Evolutionary conservation across 2,797 vertebrate genomes (phyloP), one percentile per base, ranked within the genome.

Genomic region (Eospalax fontanierii): DNA sequence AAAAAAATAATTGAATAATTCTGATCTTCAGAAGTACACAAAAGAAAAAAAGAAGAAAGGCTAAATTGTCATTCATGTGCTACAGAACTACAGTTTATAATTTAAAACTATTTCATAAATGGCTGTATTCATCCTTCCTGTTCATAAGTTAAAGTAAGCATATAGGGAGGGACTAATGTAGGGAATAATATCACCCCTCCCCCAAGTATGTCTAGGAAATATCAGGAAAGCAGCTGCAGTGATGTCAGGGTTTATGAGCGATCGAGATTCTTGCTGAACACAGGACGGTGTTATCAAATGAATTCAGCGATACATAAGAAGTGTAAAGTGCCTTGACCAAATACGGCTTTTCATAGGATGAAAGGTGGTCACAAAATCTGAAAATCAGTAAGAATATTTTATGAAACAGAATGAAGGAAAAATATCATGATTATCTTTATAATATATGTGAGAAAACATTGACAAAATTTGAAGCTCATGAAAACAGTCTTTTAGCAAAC

Each of bases 21-120:
- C 54, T 82, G 22, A 28, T 81, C 35, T 19, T 84, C 14, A 46
- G 40, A 66, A 5, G 6, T 38, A 66, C 0, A 30, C 15, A 79
- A 66, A 46, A 14, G 35, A 30, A 54, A 61, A 80, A 63, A 74
- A 35, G 30, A 26, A 94, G 12, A 65, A 71, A 33, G 61, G 22
- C 2, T 90, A 16, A 78, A 78, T 30, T 65, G 33, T 15, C 6
- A 11, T 38, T 3, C 21, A 74, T 59, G 12, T 74, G 19, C 66
- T 73, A 85, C 35, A 93, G 38, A 59, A 96, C 46, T 46, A 87
- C 46, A 81, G 21, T 76, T 92, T 21, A 61, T 87, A 78, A 78
- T 87, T 90, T 61, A 74, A 84, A 83, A 46, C 5, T 46, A 46
- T 46, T 46, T 46, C 46, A 46, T 46, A 46, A 46, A 46, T 46